These are phyloP conservation scores for Podarcis siculus DNA, from an alignment of 2,797 vertebrate species.

Conservation along the genomic window DNA sequence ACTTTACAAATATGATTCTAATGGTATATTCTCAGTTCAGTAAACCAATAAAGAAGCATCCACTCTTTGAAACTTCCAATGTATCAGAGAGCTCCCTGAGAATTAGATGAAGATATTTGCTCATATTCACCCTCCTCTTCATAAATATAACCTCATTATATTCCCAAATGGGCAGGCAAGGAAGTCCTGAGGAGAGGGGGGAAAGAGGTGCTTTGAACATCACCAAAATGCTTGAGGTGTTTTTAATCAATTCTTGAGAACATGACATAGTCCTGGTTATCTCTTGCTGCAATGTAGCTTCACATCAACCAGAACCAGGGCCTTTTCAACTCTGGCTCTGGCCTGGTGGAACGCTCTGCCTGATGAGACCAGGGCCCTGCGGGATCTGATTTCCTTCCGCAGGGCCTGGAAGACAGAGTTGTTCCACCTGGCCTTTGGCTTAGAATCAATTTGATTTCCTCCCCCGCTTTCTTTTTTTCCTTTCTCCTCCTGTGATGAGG, in stretches of 20 bases:
- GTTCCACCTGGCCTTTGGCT: too few species aligned
- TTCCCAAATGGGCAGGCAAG: too few species aligned
- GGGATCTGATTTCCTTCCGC: too few species aligned
- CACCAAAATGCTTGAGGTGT: constrained; percentile 22
- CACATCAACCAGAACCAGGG: neutral
- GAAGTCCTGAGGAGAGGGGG: too few species aligned
- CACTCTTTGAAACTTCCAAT: neutral
- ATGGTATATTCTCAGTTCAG: neutral
- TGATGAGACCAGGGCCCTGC: too few species aligned
- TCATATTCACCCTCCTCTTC: neutral
- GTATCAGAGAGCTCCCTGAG: neutral
- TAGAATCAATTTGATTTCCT: too few species aligned
- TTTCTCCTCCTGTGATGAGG: too few species aligned
- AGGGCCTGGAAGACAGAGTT: too few species aligned
- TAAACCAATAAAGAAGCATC: neutral
- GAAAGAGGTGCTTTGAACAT: neutral
- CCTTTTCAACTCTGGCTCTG: too few species aligned
- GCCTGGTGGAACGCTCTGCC: too few species aligned
- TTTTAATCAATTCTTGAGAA: constrained; percentile 50
- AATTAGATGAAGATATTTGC: neutral
- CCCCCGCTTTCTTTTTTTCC: too few species aligned
- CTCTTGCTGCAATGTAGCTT: constrained; percentile 45
- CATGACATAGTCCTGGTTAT: constrained; percentile 54
- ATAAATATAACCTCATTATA: too few species aligned
- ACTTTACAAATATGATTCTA: neutral